These are phyloP conservation scores for Muntiacus muntjak DNA, from an alignment of 2,113 vertebrate genomes.

Conservation along the genomic window DNA sequence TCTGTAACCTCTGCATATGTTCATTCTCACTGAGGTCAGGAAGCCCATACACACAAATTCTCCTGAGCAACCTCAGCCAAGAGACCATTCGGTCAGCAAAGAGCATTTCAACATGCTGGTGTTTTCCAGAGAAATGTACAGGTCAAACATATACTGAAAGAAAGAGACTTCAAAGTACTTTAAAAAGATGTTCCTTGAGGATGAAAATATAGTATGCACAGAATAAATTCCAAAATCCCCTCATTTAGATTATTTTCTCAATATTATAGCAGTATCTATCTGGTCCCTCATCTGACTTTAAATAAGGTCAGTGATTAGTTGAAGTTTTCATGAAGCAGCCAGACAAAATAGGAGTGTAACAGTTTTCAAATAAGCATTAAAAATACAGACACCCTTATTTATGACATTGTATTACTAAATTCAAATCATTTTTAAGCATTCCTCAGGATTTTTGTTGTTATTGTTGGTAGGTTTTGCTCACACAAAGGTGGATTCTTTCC, in stretches of 20 bases:
- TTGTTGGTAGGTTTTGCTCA: not conserved
- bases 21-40: not conserved
- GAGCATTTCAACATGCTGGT: not conserved
- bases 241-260: not conserved
- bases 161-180: not conserved
- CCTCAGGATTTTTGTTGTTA: not conserved
- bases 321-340: not conserved
- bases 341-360: not conserved
- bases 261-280: not conserved
- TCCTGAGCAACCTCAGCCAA: not conserved
- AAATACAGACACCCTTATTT: not conserved
- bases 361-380: not conserved
- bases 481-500: not conserved
- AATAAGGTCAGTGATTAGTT: not conserved
- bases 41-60: not conserved
- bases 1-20: not conserved
- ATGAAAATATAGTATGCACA: not conserved
- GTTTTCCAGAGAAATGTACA: not conserved
- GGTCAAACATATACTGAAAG: not conserved
- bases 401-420: not conserved
- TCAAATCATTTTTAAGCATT: not conserved
- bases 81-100: not conserved
- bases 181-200: not conserved
- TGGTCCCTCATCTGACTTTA: not conserved
- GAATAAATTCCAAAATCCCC: not conserved